Conservation (phyloP, 1,140 invertebrate genomes). For the Acromyrmex charruanus region DNA sequence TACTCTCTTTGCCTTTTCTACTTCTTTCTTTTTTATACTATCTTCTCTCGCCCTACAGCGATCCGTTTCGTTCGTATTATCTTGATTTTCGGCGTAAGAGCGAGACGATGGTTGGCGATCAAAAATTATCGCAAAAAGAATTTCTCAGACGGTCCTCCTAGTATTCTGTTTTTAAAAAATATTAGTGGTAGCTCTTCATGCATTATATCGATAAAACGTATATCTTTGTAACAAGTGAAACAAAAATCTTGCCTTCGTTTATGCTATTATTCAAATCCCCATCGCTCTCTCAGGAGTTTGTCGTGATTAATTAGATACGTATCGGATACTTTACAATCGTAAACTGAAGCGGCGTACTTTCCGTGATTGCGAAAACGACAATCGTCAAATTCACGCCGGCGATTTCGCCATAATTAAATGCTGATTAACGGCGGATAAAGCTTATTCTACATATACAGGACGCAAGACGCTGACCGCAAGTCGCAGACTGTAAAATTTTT, state of each 20-base stretch:
- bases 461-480: no score
- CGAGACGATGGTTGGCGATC: constrained; percentile 43
- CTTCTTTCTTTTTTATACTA: constrained; percentile 53
- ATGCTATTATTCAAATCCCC: constrained; percentile 42
- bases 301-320: constrained; percentile 32
- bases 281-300: not conserved
- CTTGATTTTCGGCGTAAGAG: constrained; percentile 52
- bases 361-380: not conserved
- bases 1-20: constrained; percentile 61
- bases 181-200: not conserved
- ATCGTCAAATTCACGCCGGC: constrained; percentile 35
- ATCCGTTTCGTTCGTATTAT: constrained; percentile 57
- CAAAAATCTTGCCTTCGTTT: constrained; percentile 42
- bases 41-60: constrained; percentile 22
- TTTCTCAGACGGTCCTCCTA: not conserved
- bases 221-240: not conserved
- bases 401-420: not conserved
- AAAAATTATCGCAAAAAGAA: constrained; percentile 24
- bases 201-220: constrained; percentile 11
- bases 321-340: constrained; percentile 9
- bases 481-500: no score
- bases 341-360: not conserved
- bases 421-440: constrained; percentile 7
- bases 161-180: not conserved
- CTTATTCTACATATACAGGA: no score